Evolutionary conservation across 2,888 invertebrate species (phyloP).

Genomic region (Aspidapion aeneum): DNA sequence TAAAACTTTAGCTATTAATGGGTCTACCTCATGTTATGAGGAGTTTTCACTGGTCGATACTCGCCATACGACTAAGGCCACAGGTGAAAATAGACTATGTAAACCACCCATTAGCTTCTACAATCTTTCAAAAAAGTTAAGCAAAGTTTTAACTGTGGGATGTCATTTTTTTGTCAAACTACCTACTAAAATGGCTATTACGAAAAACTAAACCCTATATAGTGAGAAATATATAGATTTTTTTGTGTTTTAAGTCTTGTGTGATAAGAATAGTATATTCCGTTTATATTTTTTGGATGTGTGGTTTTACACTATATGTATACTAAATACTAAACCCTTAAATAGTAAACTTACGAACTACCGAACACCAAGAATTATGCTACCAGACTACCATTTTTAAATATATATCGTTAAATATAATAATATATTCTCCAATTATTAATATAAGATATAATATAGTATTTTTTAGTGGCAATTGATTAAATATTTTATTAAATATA

Average conservation of each 20-base stretch:
- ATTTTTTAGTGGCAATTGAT: constrained; percentile 46
- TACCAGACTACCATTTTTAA: constrained; percentile 45
- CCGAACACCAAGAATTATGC: constrained; percentile 47
- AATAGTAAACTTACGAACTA: constrained; percentile 42
- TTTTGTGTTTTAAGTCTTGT: not conserved
- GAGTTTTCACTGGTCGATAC: too few relatives aligned
- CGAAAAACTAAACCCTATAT: not conserved
- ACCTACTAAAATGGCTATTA: not conserved
- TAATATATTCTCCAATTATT: constrained; percentile 43
- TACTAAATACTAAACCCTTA: not conserved
- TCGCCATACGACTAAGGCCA: too few relatives aligned
- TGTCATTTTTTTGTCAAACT: not conserved
- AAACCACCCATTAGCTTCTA: too few relatives aligned
- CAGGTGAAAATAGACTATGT: too few relatives aligned
- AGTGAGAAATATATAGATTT: not conserved
- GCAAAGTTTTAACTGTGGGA: not conserved
- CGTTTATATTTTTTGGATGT: not conserved
- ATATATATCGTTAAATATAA: constrained; percentile 44
- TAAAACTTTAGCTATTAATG: too few relatives aligned
- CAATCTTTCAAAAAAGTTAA: not conserved
- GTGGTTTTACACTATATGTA: not conserved
- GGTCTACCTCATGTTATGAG: too few relatives aligned
- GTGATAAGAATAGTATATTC: not conserved
- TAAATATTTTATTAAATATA: constrained; percentile 42
- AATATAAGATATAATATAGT: constrained; percentile 48